Base-by-base conservation (phyloP, 2,797 vertebrate species). In the Tragelaphus oryx region DNA sequence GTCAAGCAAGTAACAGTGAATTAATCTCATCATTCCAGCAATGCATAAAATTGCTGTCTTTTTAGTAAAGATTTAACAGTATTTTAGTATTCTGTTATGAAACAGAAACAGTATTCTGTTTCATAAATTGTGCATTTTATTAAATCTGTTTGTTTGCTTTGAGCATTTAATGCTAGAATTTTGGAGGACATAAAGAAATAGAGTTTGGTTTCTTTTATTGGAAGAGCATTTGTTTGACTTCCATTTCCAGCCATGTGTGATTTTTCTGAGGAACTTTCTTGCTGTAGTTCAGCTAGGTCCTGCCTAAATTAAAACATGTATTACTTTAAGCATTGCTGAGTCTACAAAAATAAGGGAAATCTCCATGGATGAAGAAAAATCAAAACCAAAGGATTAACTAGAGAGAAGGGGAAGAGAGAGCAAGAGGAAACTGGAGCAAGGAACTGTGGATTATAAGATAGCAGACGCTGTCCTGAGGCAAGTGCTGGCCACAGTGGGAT, bases 331-430 rank as follows among this genome's bases (percentile, higher is more conserved):
- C 55, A 81, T 68, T 96, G 33, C 62, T 55, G n/a, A 89, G 14
- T 89, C 46, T 28, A 78, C 89, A 94, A 37, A 85, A 88, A 46
- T 75, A 82, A 81, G 17, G n/a, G 26, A 62, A 79, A 79, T 83
- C 86, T 89, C 41, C 13, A 52, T 82, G 37, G 41, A 62, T 87
- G 17, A 83, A 89, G 85, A 96, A 86, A 94, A 94, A 74, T 68
- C 9, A 89, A 89, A 89, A 48, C 28, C 18, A 55, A 74, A 89
- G 57, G 46, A 9, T 88, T 88, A 52, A 57, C 46, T 46, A 46
- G 46, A 91, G n/a, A 11, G 57, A 76, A 48, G 46, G 46, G 11
- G 30, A 87, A 65, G 28, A 80, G 14, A 46, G 46, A 46, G 46
- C 9, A 46, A 46, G 46, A 46, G 46, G 44, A 89, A 65, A 76